Base-by-base conservation (phyloP, 2,888 invertebrate genomes). In the Phyto melanocephala region DNA sequence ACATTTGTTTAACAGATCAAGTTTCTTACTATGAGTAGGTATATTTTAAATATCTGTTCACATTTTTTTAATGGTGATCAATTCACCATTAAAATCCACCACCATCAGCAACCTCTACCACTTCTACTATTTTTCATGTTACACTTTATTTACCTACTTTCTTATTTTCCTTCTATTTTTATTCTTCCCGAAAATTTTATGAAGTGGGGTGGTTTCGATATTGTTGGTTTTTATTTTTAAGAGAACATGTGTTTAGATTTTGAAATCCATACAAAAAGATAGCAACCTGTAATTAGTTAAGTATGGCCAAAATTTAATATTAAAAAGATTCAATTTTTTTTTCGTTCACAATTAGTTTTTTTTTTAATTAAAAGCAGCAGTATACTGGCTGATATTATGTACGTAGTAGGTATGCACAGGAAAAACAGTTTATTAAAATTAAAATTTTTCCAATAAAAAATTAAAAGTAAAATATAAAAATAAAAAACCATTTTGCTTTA, bases 231-330 rank as follows among this genome's bases (percentile, higher is more conserved):
- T 20, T 35, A 52, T 20, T 10, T 33, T 24, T 17, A 8, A 40
- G 35, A 35, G 2, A 42, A 74, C 72, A 74, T 80, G 60, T 80
- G 67, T 45, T 72, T 62, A 37, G 52, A 74, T 79, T 72, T 58
- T 22, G 3, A 15, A 40, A 45, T 0, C 17, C 13, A 4, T 77
- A 11, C 2, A 8, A 22, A 2, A 11, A 15, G 20, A 40, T 33
- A 45, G 52, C 10, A 74, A 80, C 79, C 79, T 79, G 79, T 68
- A 67, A 68, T 54, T 72, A 52, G 10, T 6, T 17, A 60, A 35
- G 28, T 5, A 5, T 3, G 28, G 28, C 6, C 28, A 28, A 28
- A 28, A 28, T 3, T 3, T 5, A 28, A 28, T 6, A 5, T n/a
- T n/a, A n/a, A n/a, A n/a, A n/a, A n/a, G n/a, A n/a, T n/a, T n/a